These are phyloP conservation scores for Cylloceria caligata DNA, from an alignment of 2,888 invertebrate genomes.

Conservation along the genomic window DNA sequence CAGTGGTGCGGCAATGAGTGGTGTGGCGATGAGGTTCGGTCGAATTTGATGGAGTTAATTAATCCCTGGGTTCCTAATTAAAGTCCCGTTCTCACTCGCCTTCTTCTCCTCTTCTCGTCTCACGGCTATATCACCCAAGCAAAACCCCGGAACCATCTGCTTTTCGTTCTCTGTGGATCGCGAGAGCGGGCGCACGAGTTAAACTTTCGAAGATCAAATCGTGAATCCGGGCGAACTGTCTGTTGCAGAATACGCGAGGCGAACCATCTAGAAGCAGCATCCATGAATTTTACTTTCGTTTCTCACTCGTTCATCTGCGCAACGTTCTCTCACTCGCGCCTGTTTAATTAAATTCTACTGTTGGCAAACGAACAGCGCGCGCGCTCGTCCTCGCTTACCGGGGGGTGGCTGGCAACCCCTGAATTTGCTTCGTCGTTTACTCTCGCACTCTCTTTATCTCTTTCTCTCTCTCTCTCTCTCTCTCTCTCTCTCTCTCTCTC, in stretches of 20 bases:
- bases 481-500: conserved; percentile 20
- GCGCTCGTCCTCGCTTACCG: conserved; percentile 47
- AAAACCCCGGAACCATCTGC: conserved; percentile 51
- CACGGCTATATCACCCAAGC: conserved; percentile 37
- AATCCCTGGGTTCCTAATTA: conserved; percentile 79
- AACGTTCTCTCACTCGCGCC: conserved; percentile 65
- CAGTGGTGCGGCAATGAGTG: conserved; percentile 32
- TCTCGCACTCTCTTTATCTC: no score
- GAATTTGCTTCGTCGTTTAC: conserved; percentile 30
- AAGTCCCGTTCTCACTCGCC: conserved; percentile 73
- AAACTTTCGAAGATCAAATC: conserved; percentile 80
- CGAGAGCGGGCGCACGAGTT: conserved; percentile 64
- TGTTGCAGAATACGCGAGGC: conserved; percentile 46
- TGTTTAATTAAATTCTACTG: conserved; percentile 84
- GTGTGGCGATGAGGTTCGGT: conserved; percentile 64
- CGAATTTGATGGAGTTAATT: conserved; percentile 81
- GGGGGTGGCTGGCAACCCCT: conserved; percentile 67
- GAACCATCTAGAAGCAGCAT: conserved; percentile 48
- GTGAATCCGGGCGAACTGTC: conserved; percentile 78
- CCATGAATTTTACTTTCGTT: conserved; percentile 58
- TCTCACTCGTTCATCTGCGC: conserved; percentile 33
- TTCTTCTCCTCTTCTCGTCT: conserved; percentile 4
- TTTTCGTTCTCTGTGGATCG: conserved; percentile 36
- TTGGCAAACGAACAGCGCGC: conserved; percentile 73
- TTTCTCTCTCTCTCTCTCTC: conserved; percentile 15